These are phyloP conservation scores for Tringa solitaria DNA, from an alignment of 2,113 vertebrate genomes.

Conservation along the genomic window DNA sequence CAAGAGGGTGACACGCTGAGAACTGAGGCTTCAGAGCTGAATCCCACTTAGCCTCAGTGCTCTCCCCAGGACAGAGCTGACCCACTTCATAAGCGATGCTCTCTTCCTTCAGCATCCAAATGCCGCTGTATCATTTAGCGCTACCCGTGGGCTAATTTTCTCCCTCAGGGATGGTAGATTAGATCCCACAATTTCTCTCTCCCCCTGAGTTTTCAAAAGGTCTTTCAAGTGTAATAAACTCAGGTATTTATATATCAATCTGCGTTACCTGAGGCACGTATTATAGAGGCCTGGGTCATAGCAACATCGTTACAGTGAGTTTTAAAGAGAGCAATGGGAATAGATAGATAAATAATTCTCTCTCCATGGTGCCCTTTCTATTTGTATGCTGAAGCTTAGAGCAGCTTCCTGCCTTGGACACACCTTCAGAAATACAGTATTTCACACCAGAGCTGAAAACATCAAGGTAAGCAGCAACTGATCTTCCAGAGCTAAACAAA, in stretches of 20 bases:
- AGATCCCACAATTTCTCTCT: slow-evolving; percentile 26
- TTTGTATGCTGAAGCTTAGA: slow-evolving; percentile 31
- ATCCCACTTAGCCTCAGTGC: not conserved
- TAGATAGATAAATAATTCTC: slow-evolving; percentile 34
- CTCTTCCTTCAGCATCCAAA: not conserved
- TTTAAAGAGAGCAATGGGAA: slow-evolving; percentile 47
- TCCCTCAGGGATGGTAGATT: slow-evolving; percentile 40
- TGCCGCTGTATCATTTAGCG: not conserved
- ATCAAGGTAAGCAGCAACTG: not conserved
- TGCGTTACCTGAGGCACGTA: slow-evolving; percentile 43
- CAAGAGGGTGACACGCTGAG: rapidly evolving
- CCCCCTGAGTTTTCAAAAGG: slow-evolving; percentile 23
- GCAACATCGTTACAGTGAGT: slow-evolving; percentile 20
- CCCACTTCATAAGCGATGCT: not conserved
- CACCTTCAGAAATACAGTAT: slow-evolving; percentile 5
- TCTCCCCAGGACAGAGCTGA: not conserved
- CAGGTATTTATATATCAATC: slow-evolving; percentile 58
- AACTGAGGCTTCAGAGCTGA: not conserved
- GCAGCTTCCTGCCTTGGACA: slow-evolving; percentile 29
- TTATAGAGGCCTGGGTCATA: slow-evolving; percentile 14
- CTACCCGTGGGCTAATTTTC: not conserved
- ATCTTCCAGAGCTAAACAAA: not conserved
- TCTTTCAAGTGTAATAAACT: slow-evolving; percentile 53
- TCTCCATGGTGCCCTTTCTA: not conserved
- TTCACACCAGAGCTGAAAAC: slow-evolving; percentile 1